Base-by-base conservation (phyloP, 2,797 vertebrate species). In the Typhlichthys subterraneus region DNA sequence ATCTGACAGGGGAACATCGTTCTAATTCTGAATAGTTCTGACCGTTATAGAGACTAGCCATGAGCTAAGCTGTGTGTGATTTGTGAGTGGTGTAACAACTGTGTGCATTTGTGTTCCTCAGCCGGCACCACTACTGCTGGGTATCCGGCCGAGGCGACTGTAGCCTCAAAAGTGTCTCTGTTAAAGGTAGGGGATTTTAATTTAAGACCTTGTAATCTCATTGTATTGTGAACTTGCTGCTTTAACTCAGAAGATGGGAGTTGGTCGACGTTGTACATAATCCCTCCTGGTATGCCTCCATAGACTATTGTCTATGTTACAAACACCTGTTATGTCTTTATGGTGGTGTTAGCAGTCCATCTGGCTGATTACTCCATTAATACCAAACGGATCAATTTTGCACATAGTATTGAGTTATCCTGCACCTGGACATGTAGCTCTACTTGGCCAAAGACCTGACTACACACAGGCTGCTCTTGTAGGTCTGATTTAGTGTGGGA, bases 301-400 rank as follows among this genome's bases (percentile, higher is more conserved):
- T 19, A 11, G 12, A 12, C 10, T 17, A 5, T 54, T 53, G 23
- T 23, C 23, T 23, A 23, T 23, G 23, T 23, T 54, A 12, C 12
- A 55, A 14, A 55, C 2, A 33, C 10, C 33, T 5, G 45, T 14
- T 67, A 77, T 80, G 75, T 80, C 60, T 57, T 61, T 50, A 1
- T 55, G 65, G 57, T 29, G 47, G 33, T 62, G 72, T 82, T 76
- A 38, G 33, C 80, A 85, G 13, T 49, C 59, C 87, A 85, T 74
- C 80, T 71, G 79, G 53, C 85, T 62, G 69, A 80, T 76, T 61
- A 73, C 75, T 76, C 67, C 80, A 84, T 85, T 79, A 85, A 81
- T 79, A 82, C 82, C 82, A 81, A 79, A 85, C 87, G 75, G 70
- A 85, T 84, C 68, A 47, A 57, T 85, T 84, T 67, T 75, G 23